Evolutionary conservation across 2,113 vertebrate species (phyloP), one percentile per base, ranked within the genome.

Genomic region (Amazona vittata): DNA sequence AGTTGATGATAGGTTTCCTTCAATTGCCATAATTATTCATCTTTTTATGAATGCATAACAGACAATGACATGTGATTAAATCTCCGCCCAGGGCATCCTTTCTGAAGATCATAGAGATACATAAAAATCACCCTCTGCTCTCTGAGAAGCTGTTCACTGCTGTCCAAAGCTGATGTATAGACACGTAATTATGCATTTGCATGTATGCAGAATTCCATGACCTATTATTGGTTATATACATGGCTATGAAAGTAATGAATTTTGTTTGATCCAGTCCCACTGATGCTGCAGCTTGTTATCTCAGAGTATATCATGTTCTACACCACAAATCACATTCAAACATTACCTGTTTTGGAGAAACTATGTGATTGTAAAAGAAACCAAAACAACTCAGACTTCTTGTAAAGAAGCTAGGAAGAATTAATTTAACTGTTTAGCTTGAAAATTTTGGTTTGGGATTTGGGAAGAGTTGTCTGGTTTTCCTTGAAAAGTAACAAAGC

Each of bases 1-100:
- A 67, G 59, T 46, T 97, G 97, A 98, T 98, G 96, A 97, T 69
- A 98, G 97, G 96, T 97, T 95, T 93, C 84, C 91, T 95, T 97
- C 90, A 89, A 97, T 93, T 89, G 92, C 91, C 50, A 69, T 96
- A 95, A 97, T 96, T 94, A 97, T 95, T 96, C 97, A 92, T 94
- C 95, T 92, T 94, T 95, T 91, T 88, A 83, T 92, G 95, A 97
- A 87, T 90, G 94, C 91, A 67, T 91, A 84, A 78, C 87, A 89
- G 94, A 97, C 97, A 91, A 93, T 96, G 92, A 94, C 92, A 82
- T 93, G 86, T 83, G 94, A 96, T 96, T 95, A 94, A 93, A 83
- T 94, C 96, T 91, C 96, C 15, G 12, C 89, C 95, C 94, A 89
- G 64, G 50, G 94, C 68, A 96, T 96, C 95, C 70, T 87, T 93